phyloP scores from a whole-genome alignment of 1,140 invertebrate species.

The Papilio glaucus region DNA sequence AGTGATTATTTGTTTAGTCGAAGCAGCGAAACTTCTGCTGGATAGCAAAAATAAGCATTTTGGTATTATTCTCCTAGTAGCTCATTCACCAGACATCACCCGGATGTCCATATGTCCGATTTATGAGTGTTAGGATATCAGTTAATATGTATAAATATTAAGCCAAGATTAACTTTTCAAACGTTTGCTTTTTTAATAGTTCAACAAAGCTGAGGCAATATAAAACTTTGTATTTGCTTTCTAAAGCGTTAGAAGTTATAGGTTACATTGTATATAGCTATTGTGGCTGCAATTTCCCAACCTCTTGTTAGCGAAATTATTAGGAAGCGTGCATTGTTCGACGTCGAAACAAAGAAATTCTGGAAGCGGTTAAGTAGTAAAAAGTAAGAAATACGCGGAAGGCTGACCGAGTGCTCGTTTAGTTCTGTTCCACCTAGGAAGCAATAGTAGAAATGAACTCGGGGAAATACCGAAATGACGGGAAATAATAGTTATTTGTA shows the following conservation, averaged over 20 bases:
- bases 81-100: too few relatives aligned
- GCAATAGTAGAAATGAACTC: slow-evolving; percentile 31
- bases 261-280: slow-evolving; percentile 47
- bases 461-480: neutral
- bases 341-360: slow-evolving; percentile 70
- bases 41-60: too few relatives aligned
- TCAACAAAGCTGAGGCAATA: neutral
- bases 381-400: slow-evolving; percentile 60
- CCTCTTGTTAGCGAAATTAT: slow-evolving; percentile 65
- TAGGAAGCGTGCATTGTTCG: slow-evolving; percentile 68
- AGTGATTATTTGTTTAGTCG: too few relatives aligned
- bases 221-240: slow-evolving; percentile 32
- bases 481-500: neutral
- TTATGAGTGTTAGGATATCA: too few relatives aligned
- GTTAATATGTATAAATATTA: too few relatives aligned
- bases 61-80: too few relatives aligned
- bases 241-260: slow-evolving; percentile 26
- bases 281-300: slow-evolving; percentile 54
- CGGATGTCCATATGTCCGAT: too few relatives aligned
- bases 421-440: slow-evolving; percentile 33
- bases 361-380: slow-evolving; percentile 54
- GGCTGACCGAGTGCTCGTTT: slow-evolving; percentile 51
- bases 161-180: neutral
- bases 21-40: too few relatives aligned
- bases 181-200: neutral